A percentile compares a stretch with the other conserved stretches of the same genome.
Evolutionary conservation across 2,113 vertebrate genomes (phyloP).

Genomic region (Sterna hirundo): DNA sequence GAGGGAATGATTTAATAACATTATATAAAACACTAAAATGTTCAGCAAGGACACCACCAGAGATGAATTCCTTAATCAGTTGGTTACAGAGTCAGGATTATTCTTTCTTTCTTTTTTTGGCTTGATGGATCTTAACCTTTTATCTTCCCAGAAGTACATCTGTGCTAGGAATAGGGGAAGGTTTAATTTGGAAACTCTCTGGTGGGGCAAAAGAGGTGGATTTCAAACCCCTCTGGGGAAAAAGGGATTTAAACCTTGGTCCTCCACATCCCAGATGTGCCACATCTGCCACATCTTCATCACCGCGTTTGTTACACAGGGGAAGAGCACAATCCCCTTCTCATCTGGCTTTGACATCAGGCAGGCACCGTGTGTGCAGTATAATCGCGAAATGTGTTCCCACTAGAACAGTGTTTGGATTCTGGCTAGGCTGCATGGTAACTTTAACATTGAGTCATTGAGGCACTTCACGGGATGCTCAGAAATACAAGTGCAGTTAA

Average conservation of each 20-base stretch:
- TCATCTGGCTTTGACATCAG: not conserved
- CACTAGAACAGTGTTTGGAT: not conserved
- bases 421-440: not conserved
- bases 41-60: not conserved
- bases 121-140: not conserved
- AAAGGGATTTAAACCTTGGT: not conserved
- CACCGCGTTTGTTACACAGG: not conserved
- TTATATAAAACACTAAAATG: not conserved
- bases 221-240: not conserved
- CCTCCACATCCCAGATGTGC: not conserved
- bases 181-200: not conserved
- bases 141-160: not conserved
- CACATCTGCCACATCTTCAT: not conserved
- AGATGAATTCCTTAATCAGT: not conserved
- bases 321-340: not conserved
- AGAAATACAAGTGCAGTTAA: not conserved
- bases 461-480: not conserved
- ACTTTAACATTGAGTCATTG: not conserved
- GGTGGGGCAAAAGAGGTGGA: not conserved
- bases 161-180: not conserved
- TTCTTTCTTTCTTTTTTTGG: not conserved
- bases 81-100: not conserved
- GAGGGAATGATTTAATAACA: not conserved
- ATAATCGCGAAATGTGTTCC: not conserved
- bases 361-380: not conserved